Base-by-base conservation (phyloP, 2,797 vertebrate genomes). In the Acipenser oxyrinchus region DNA sequence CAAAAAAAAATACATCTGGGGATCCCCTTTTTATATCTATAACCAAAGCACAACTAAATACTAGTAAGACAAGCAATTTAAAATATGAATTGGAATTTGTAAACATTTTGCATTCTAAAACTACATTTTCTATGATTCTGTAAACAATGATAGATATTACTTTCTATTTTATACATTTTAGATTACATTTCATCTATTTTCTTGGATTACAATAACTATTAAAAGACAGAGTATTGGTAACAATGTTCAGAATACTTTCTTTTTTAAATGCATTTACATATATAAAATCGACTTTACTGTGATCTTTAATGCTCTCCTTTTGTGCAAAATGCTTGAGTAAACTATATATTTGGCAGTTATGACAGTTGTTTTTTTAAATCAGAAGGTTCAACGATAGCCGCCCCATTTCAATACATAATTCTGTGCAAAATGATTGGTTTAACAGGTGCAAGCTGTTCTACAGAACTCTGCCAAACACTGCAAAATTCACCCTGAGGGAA, bases 301-400 rank as follows among this genome's bases (percentile, higher is more conserved):
- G 78, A 79, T 84, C 86, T 82, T 66, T 65, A 75, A 75, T 83
- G 78, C 78, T 80, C 78, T 80, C 82, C 80, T 88, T 84, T 76
- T 82, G 92, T 92, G 92, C 94, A 93, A 93, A 92, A 93, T 87
- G 88, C 89, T 91, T 89, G 86, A 88, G 88, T 91, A 89, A 91
- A 90, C 87, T 88, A 91, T 83, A 84, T 88, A 91, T 85, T 94
- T 93, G 94, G 94, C 93, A 89, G 92, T 79, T 81, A 90, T 83
- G 87, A 90, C 86, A 86, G 67, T 63, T 62, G 37, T 50, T 63
- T 66, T 79, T 70, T 70, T 23, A 68, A 78, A 78, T 78, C 58
- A 9, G 8, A 48, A 67, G 9, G 52, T n/a, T 55, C 77, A 82
- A 83, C 74, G 77, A 76, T 82, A 74, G 71, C 60, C 63, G 58